Percentiles rank a stretch among this genome's conserved stretches.
These are phyloP conservation scores for Dasypus novemcinctus DNA, from an alignment of 2,113 vertebrate genomes.

Conservation along the genomic window DNA sequence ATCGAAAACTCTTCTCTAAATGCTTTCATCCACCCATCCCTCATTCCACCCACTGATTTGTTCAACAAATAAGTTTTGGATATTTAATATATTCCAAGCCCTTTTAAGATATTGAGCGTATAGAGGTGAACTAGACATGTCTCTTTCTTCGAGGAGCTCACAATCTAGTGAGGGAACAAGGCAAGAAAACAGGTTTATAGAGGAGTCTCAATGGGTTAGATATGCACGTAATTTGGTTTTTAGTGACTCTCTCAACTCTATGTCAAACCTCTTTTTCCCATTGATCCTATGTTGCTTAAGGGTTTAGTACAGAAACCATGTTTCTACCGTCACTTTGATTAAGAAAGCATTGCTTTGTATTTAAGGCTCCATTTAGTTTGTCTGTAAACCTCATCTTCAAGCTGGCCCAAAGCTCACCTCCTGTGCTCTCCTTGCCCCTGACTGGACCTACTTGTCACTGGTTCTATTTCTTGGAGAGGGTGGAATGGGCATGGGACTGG, in stretches of 20 bases:
- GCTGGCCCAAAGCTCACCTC: neutral
- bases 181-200: neutral
- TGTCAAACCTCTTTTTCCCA: neutral
- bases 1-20: neutral
- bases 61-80: neutral
- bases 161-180: neutral
- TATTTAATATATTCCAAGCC: neutral
- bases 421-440: neutral
- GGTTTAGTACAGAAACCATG: neutral
- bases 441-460: neutral
- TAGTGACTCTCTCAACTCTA: neutral
- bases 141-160: neutral
- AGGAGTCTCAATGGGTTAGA: neutral
- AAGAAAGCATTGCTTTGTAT: neutral
- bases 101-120: neutral
- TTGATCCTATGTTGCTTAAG: neutral
- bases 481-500: neutral
- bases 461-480: neutral
- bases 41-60: neutral
- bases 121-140: neutral
- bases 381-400: neutral
- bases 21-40: neutral
- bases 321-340: neutral
- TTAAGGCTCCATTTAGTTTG: neutral
- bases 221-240: neutral